Conservation (phyloP, 2,113 vertebrate genomes). For the Diadophis punctatus region DNA sequence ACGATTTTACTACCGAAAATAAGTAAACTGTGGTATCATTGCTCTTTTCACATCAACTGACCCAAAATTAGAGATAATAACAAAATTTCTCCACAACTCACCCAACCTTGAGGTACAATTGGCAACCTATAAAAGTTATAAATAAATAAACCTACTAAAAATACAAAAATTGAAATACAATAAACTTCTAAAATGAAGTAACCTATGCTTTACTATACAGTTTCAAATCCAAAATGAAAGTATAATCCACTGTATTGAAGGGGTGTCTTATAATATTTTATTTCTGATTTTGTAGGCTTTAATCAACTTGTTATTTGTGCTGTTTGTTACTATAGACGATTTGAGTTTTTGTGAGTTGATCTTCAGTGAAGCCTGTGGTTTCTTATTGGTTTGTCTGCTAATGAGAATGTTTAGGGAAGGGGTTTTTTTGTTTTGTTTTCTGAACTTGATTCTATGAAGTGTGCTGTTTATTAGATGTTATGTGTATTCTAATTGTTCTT, state of each 20-base stretch:
- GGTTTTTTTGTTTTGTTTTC: not conserved
- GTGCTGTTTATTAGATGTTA: not conserved
- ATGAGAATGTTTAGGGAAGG: not conserved
- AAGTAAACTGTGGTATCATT: not conserved
- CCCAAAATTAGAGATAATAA: not conserved
- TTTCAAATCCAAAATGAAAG: not conserved
- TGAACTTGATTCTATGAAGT: not conserved
- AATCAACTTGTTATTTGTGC: not conserved
- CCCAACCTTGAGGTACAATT: not conserved
- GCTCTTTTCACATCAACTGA: not conserved
- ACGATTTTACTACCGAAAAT: not conserved
- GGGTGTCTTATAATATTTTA: not conserved
- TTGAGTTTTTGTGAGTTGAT: not conserved
- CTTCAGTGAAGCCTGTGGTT: not conserved
- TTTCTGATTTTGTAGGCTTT: not conserved
- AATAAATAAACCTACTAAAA: not conserved
- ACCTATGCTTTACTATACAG: not conserved
- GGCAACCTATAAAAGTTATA: too few relatives aligned
- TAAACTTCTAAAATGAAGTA: not conserved
- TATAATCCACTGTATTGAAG: not conserved
- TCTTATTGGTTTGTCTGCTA: not conserved
- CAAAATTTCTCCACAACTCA: not conserved
- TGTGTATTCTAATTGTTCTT: not conserved
- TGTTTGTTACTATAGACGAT: not conserved
- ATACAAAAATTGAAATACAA: not conserved